These are phyloP conservation scores for Venustaconcha ellipsiformis DNA, from an alignment of 1,140 invertebrate genomes.

Conservation along the genomic window DNA sequence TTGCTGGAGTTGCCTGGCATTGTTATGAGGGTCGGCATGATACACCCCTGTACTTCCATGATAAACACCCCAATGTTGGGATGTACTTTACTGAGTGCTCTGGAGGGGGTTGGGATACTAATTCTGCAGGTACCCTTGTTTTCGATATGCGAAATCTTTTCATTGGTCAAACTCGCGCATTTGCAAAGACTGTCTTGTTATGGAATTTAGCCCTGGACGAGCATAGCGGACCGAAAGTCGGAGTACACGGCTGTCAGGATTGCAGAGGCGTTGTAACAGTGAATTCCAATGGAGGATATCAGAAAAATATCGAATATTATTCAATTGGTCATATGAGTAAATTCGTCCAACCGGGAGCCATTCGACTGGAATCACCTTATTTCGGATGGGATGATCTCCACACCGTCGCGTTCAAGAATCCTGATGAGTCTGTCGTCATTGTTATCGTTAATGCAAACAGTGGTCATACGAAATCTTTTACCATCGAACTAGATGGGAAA, in stretches of 20 bases:
- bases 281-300: conserved; percentile 10
- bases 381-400: conserved; percentile 33
- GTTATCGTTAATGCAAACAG: conserved; percentile 34
- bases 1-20: conserved; percentile 45
- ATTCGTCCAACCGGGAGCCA: conserved; percentile 39
- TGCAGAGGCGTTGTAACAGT: conserved; percentile 49
- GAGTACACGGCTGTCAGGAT: conserved; percentile 36
- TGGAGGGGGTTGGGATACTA: conserved; percentile 26
- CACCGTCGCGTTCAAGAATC: conserved; percentile 39
- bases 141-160: conserved; percentile 36
- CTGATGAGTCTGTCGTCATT: conserved; percentile 33
- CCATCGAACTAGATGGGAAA: conserved; percentile 17
- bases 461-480: conserved; percentile 8
- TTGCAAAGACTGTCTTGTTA: conserved; percentile 39
- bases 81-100: conserved; percentile 47
- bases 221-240: conserved; percentile 36
- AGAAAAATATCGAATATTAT: conserved; percentile 46
- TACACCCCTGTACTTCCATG: conserved; percentile 27
- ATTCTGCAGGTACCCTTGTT: conserved; percentile 28
- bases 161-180: conserved; percentile 41
- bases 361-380: conserved; percentile 34
- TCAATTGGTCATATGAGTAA: conserved; percentile 43
- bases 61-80: conserved; percentile 35
- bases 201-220: conserved; percentile 53
- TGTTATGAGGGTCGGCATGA: conserved; percentile 43